Percentiles rank a stretch among this genome's conserved stretches.
Evolutionary conservation across 2,888 invertebrate genomes (phyloP).

Genomic region (Oscheius sp.): DNA sequence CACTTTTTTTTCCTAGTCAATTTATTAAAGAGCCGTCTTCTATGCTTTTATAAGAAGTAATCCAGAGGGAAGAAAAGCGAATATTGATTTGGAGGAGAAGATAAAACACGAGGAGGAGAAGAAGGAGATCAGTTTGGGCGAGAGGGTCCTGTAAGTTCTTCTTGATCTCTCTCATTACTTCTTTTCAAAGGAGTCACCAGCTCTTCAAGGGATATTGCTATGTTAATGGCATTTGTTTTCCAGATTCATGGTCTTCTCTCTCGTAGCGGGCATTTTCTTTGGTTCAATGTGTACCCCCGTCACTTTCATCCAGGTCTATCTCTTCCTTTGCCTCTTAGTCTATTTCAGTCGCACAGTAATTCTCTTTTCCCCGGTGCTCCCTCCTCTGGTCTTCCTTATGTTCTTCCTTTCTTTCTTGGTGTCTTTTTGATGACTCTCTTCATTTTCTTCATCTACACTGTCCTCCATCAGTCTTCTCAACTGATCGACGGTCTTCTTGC

Average conservation of each 20-base stretch:
- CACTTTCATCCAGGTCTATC: slow-evolving; percentile 65
- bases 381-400: slow-evolving; percentile 67
- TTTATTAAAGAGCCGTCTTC: slow-evolving; percentile 42
- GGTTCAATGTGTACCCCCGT: slow-evolving; percentile 73
- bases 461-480: neutral
- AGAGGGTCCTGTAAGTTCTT: neutral
- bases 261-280: slow-evolving; percentile 72
- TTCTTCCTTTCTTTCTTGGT: slow-evolving; percentile 73
- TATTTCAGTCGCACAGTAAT: slow-evolving; percentile 66
- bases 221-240: slow-evolving; percentile 6
- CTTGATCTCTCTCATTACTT: too few relatives aligned
- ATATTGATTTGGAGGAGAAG: slow-evolving; percentile 4
- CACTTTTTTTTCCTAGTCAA: neutral
- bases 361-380: slow-evolving; percentile 38
- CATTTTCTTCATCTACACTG: slow-evolving; percentile 49
- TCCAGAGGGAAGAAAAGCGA: slow-evolving; percentile 9
- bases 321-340: too few relatives aligned
- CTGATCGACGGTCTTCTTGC: slow-evolving; percentile 20
- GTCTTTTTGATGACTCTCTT: slow-evolving; percentile 70
- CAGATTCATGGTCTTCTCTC: slow-evolving; percentile 71
- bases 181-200: too few relatives aligned
- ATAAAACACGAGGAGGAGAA: slow-evolving; percentile 10
- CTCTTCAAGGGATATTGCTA: neutral
- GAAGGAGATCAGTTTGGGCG: neutral
- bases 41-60: slow-evolving; percentile 55